These are phyloP conservation scores for Acanthoscelides obtectus DNA, from an alignment of 2,888 invertebrate species.

Conservation along the genomic window DNA sequence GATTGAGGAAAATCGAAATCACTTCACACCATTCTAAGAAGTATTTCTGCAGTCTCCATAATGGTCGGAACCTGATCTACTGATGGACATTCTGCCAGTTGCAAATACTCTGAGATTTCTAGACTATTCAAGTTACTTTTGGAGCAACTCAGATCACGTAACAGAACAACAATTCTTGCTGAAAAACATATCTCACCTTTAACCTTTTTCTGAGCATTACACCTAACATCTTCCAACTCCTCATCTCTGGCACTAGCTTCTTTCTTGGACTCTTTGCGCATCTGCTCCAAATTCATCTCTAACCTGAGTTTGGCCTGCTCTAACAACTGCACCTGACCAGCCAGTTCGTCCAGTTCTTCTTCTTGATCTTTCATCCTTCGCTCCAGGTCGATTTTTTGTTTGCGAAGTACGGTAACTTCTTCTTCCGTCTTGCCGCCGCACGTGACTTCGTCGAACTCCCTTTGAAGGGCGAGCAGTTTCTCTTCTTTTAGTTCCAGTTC, in stretches of 20 bases:
- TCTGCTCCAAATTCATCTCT: slow-evolving; percentile 91
- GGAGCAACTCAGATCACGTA: too few species aligned
- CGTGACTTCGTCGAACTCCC: slow-evolving; percentile 83
- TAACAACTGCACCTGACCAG: slow-evolving; percentile 71
- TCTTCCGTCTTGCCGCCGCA: slow-evolving; percentile 78
- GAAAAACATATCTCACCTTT: slow-evolving; percentile 54
- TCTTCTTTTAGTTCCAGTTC: slow-evolving; percentile 89
- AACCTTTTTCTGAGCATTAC: slow-evolving; percentile 86
- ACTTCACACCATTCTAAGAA: too few species aligned
- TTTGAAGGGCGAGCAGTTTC: slow-evolving; percentile 69
- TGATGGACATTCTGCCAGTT: too few species aligned
- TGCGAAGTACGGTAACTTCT: slow-evolving; percentile 76
- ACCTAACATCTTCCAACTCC: slow-evolving; percentile 88
- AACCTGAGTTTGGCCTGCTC: slow-evolving; percentile 90
- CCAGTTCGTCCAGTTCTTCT: slow-evolving; percentile 93
- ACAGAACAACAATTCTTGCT: too few species aligned
- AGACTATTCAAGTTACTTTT: too few species aligned
- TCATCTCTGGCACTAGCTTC: slow-evolving; percentile 89
- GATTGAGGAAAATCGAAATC: too few species aligned
- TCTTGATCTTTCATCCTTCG: slow-evolving; percentile 81
- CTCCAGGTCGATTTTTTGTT: slow-evolving; percentile 83
- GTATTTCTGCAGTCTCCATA: too few species aligned
- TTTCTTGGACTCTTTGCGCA: slow-evolving; percentile 83
- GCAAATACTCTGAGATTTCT: too few species aligned
- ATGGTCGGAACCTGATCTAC: too few species aligned